Percentiles rank a stretch among this genome's conserved stretches.
These are phyloP conservation scores for Mus minutoides DNA, from an alignment of 2,797 vertebrate species.

Conservation along the genomic window DNA sequence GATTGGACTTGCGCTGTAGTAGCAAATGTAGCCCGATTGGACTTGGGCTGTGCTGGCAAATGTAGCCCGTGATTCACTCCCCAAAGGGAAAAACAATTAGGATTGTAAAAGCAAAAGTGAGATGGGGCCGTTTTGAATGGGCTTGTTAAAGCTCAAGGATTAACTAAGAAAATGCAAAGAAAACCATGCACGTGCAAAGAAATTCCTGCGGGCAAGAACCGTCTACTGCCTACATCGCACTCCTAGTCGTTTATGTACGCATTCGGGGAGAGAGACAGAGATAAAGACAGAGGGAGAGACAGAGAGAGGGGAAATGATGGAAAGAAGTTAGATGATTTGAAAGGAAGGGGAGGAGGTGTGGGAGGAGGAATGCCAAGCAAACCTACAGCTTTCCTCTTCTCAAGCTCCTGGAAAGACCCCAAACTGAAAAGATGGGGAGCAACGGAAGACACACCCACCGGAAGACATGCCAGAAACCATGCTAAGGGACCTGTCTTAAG, in stretches of 20 bases:
- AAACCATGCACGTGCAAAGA: neutral
- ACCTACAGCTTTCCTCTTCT: neutral
- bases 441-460: neutral
- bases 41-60: neutral
- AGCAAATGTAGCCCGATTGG: neutral
- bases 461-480: neutral
- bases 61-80: neutral
- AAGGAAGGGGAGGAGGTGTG: neutral
- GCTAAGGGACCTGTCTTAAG: too few relatives aligned
- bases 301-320: neutral
- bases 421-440: neutral
- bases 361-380: neutral
- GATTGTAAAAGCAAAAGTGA: neutral
- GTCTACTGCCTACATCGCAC: neutral
- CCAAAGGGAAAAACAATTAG: neutral
- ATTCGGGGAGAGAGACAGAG: neutral
- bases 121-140: neutral
- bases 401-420: neutral
- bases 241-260: neutral
- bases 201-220: neutral
- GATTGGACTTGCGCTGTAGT: neutral
- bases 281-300: neutral
- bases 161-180: slow-evolving; percentile 14
- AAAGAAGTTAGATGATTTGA: neutral
- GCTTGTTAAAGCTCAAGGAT: slow-evolving; percentile 4